Conservation (phyloP, 1,140 invertebrate species). For the Macrobrachium rosenbergii region DNA sequence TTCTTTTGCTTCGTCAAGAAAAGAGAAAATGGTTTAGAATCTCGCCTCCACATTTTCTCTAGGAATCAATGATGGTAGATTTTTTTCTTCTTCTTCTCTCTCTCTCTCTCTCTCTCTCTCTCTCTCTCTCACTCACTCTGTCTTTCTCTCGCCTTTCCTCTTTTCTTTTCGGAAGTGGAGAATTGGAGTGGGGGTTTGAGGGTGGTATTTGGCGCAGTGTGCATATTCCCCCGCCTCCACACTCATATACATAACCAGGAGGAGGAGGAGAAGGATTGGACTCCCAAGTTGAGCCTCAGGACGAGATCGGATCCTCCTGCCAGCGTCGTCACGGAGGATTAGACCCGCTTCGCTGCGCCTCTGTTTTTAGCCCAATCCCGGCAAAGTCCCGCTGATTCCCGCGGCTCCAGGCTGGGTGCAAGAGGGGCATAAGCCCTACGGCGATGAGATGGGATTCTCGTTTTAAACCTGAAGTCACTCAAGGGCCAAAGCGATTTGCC, state of each 20-base stretch:
- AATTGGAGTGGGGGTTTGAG: too few species aligned
- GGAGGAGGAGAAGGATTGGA: conserved; percentile 16
- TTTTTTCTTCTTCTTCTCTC: not conserved
- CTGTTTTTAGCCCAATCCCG: conserved; percentile 44
- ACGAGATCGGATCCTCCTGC: conserved; percentile 30
- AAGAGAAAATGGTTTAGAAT: too few species aligned
- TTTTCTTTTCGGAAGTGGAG: not conserved
- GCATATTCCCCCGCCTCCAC: not conserved
- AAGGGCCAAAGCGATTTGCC: not conserved
- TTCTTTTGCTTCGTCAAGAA: too few species aligned
- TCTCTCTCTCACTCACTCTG: too few species aligned
- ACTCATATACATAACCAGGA: not conserved
- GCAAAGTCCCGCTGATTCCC: conserved; percentile 41
- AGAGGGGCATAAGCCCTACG: not conserved
- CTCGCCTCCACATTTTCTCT: too few species aligned
- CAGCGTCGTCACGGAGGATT: conserved; percentile 33
- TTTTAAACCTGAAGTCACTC: not conserved
- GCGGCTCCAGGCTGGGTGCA: not conserved
- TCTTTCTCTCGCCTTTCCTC: not conserved
- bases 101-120: too few species aligned
- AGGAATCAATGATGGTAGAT: not conserved
- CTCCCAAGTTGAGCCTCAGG: conserved; percentile 17
- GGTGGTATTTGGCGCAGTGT: not conserved
- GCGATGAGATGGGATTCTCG: not conserved
- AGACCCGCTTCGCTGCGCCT: conserved; percentile 39